Evolutionary conservation across 2,888 invertebrate genomes (phyloP), one percentile per base, ranked within the genome.

Genomic region (Metalampra italica): DNA sequence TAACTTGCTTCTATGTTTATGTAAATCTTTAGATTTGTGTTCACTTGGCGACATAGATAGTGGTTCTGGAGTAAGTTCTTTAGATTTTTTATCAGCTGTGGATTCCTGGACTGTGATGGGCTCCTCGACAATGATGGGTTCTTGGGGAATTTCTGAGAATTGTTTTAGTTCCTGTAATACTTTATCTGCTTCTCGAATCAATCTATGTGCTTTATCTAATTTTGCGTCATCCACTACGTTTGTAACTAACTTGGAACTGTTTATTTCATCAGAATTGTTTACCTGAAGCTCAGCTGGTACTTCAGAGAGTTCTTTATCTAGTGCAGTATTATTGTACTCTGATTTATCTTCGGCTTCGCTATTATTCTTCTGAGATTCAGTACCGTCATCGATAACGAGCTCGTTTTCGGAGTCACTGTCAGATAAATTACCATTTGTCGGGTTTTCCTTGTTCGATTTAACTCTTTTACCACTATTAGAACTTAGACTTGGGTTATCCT

Each of bases 401-500:
- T 77, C 75, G 52, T 71, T 77, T 57, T 82, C 83, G 44, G 76
- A 75, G 34, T 78, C 80, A 53, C 65, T 73, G 34, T 74, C 75
- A 36, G 71, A 69, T 30, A 55, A 13, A 45, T 64, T 55, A 22
- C 53, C 56, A 53, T 57, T 59, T 38, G 62, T 46, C 0, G 56
- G 50, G 12, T 48, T 47, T 49, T 39, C 34, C 43, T 43, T 13
- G 45, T 47, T 29, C 41, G 29, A 30, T 52, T 22, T 29, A 47
- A 41, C 34, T 14, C 9, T 43, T 34, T 14, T 43, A 34, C 34
- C 40, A 39, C 32, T 14, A 11, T 53, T 46, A 29, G 32, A 5
- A 47, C 52, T 55, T 29, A 53, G 5, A 55, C 13, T 39, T 40
- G 39, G 29, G 8, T 59, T 7, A 11, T 36, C n/a, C n/a, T 36